phyloP scores from a whole-genome alignment of 1,140 invertebrate species.

The Anagrus nilaparvatae region DNA sequence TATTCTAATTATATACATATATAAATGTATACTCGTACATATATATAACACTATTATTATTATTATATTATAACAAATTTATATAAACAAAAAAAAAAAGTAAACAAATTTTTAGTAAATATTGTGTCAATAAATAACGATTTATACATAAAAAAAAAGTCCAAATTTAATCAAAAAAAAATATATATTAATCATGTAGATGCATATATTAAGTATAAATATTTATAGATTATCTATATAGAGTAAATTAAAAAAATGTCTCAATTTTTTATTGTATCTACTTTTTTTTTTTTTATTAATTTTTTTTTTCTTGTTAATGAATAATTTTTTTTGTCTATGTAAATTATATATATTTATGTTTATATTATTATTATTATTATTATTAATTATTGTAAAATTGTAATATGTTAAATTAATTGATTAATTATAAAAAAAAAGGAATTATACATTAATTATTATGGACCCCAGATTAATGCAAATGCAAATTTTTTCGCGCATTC shows the following conservation, averaged over 20 bases:
- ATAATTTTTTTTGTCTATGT: no score
- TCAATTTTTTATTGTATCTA: no score
- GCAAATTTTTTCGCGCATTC: slow-evolving; percentile 34
- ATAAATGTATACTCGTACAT: slow-evolving; percentile 17
- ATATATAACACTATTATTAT: slow-evolving; percentile 18
- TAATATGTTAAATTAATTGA: no score
- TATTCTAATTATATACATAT: slow-evolving; percentile 31
- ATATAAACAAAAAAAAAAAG: slow-evolving; percentile 11
- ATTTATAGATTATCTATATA: neutral
- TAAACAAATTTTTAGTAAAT: slow-evolving; percentile 12
- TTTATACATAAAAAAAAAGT: slow-evolving; percentile 10
- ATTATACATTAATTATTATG: no score
- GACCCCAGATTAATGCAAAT: slow-evolving; percentile 37
- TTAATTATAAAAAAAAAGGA: no score
- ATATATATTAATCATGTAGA: neutral
- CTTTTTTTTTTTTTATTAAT: no score
- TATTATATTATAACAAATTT: slow-evolving; percentile 21
- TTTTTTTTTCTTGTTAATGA: no score
- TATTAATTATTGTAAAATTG: no score
- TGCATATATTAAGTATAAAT: neutral
- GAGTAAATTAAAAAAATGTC: no score
- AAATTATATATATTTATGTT: no score
- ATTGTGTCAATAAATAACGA: slow-evolving; percentile 8
- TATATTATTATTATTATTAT: no score
- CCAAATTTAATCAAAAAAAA: slow-evolving; percentile 3